Base-by-base conservation (phyloP, 2,888 invertebrate genomes). In the Torymus tubicola region DNA sequence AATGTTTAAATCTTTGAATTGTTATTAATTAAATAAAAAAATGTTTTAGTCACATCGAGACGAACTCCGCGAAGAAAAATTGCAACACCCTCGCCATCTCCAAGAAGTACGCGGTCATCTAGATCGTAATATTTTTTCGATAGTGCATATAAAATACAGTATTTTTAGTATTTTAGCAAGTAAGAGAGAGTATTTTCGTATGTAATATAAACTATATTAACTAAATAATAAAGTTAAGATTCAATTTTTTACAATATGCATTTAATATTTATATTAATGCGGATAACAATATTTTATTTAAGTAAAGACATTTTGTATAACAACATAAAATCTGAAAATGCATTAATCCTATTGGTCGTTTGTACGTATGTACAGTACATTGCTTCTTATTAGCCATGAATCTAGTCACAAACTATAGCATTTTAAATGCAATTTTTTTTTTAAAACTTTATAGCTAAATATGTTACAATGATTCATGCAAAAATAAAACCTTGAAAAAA, bases 41-140 rank as follows among this genome's bases (percentile, higher is more conserved):
- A 31, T 53, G 60, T 53, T 52, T 24, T n/a, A 65, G 72, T 67
- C 63, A 67, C 65, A 24, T 12, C 68, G 13, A 74, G 70, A 53
- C 74, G 18, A 75, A 78, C 71, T 68, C 69, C 63, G 8, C 24
- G 77, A 31, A 76, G 52, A 61, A 78, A 63, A 61, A 55, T 77
- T n/a, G 31, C 5, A 12, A 53, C 67, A 21, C 50, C 77, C 42
- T 55, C 50, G n/a, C n/a, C 52, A 72, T 21, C 80, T 13, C 50
- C 72, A n/a, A 83, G 74, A 68, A 67, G 70, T 53, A 75, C 68
- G 10, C 77, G 74, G 53, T 74, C 79, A 11, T 68, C 75, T 60
- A 80, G 70, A 10, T 31, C 31, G 16, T 74, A 63, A 79, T 55
- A 24, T 64, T 31, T 67, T 31, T 64, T 71, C 42, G 55, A 13